Evolutionary conservation across 2,888 invertebrate species (phyloP), one percentile per base, ranked within the genome.

Genomic region (Nebria salina): DNA sequence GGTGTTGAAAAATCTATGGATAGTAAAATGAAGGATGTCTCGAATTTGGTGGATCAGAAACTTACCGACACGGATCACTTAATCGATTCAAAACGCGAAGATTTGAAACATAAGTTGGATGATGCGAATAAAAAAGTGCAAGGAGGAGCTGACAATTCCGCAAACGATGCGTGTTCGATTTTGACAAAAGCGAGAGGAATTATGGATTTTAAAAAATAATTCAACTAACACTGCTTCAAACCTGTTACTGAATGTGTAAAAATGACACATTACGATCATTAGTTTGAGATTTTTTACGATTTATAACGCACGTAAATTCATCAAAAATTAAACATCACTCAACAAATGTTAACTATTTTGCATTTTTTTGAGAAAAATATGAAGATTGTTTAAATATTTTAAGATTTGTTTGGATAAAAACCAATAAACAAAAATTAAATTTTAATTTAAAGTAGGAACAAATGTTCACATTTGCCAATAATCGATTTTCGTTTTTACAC

Each of bases 101-200:
- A 85, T 66, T n/a, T 85, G 13, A 84, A 84, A 65, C 83, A 84
- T 26, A 83, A 83, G 43, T 77, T 85, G n/a, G 84, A 84, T 72
- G 85, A 85, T 70, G 82, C 83, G 20, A 84, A 84, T 54, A 83
- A 83, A 75, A 83, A 82, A 73, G 82, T 84, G 11, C 83, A 85
- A 72, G 83, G 84, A 41, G 84, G 82, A 7, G 77, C 82, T n/a
- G 75, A 82, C n/a, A 83, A 84, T 72, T 72, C 83, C 7, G 83
- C 80, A 20, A 82, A 84, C 65, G 81, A 83, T n/a, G 82, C 84
- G 26, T 78, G 82, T 5, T 82, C 83, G 1, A 65, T 85, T n/a
- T 82, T 85, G 41, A 79, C 83, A 20, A 85, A 85, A 83, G 82
- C 84, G 4, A 83, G 83, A 75, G 84, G 83, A 26, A 72, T 84